Percentiles rank a stretch among this genome's conserved stretches.
Conservation (phyloP, 2,113 vertebrate genomes). For the Ochotona princeps region DNA sequence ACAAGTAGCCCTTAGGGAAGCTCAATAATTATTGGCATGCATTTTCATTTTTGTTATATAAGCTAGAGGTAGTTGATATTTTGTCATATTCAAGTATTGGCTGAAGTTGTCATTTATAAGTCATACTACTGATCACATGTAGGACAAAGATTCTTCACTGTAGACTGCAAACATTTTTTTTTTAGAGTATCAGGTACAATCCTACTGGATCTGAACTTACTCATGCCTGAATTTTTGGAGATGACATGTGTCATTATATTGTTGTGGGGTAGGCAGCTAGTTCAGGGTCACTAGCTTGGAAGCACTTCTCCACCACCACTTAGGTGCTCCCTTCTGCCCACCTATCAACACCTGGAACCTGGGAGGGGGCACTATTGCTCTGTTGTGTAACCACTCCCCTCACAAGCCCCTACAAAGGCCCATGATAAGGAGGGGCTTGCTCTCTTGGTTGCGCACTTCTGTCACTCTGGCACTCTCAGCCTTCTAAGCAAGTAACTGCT, state of each 20-base stretch:
- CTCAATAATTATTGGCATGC: background rate
- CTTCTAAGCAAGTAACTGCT: too few species aligned
- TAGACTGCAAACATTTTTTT: constrained; percentile 50
- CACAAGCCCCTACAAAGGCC: too few species aligned
- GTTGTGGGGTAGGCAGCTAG: too few species aligned
- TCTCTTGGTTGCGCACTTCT: too few species aligned
- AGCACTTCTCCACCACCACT: too few species aligned
- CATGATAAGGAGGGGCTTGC: too few species aligned
- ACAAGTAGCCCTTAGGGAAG: constrained; percentile 14
- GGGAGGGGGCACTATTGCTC: too few species aligned
- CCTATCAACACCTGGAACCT: too few species aligned
- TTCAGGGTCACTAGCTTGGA: too few species aligned
- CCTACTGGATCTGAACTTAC: constrained; percentile 6
- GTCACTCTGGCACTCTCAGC: too few species aligned
- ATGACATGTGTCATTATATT: background rate
- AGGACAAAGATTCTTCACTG: constrained; percentile 42
- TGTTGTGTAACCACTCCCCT: too few species aligned
- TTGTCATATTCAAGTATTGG: constrained; percentile 53
- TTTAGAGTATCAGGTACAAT: constrained; percentile 41
- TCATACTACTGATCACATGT: constrained; percentile 31
- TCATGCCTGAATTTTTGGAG: background rate
- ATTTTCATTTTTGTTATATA: constrained; percentile 56
- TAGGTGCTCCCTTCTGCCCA: too few species aligned
- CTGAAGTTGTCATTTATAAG: constrained; percentile 58
- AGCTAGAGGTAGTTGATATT: constrained; percentile 2